Evolutionary conservation across 2,113 vertebrate genomes (phyloP).

Genomic region (Oceanodroma tethys): DNA sequence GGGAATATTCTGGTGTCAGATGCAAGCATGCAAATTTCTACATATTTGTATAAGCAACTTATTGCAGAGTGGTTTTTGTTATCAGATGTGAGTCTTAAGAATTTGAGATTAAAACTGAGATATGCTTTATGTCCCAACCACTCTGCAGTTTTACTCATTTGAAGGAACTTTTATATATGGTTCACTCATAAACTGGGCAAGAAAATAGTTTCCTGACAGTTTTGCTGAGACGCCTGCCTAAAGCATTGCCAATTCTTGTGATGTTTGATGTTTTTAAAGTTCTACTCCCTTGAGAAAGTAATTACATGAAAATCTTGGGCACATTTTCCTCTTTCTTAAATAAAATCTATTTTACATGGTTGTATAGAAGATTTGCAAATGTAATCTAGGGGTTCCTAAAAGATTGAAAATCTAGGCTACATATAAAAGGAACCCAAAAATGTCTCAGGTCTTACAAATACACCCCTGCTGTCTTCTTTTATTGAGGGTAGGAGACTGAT

Average conservation of each 20-base stretch:
- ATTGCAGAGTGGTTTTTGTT: not conserved
- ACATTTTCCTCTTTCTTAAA: not conserved
- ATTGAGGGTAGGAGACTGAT: not conserved
- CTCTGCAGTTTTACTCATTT: not conserved
- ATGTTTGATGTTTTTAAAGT: not conserved
- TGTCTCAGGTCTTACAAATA: not conserved
- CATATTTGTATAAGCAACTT: not conserved
- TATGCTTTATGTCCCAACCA: not conserved
- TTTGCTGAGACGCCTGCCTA: not conserved
- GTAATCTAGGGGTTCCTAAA: not conserved
- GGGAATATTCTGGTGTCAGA: not conserved
- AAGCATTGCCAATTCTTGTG: not conserved
- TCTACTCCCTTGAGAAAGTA: not conserved
- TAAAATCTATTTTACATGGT: not conserved
- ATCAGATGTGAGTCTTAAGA: not conserved
- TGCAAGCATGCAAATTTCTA: not conserved
- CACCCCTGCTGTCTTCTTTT: not conserved
- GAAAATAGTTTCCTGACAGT: not conserved
- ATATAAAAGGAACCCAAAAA: not conserved
- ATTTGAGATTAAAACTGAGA: not conserved
- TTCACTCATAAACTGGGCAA: not conserved
- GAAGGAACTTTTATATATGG: not conserved
- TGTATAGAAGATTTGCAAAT: not conserved
- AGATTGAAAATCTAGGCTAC: not conserved
- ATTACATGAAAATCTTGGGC: not conserved